Evolutionary conservation across 2,113 vertebrate genomes (phyloP), one percentile per base, ranked within the genome.

Genomic region (Hippocampus barbouri): DNA sequence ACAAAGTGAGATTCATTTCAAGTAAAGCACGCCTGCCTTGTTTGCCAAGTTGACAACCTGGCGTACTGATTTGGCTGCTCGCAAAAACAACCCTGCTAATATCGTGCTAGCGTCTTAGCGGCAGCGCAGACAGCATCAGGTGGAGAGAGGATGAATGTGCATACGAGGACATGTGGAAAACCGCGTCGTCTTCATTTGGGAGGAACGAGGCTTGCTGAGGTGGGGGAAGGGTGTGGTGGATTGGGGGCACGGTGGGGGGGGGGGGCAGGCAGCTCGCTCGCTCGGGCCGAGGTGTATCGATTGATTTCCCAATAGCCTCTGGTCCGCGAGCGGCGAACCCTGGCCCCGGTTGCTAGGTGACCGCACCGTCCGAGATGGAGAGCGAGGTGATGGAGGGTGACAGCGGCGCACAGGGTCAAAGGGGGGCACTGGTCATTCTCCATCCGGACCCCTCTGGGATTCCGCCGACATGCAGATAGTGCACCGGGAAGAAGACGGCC

Each of bases 261-360:
- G 30, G 49, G 23, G 61, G 6, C 56, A 59, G 69, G 53, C 81
- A 81, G 88, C 71, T 86, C 68, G 61, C 84, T 85, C 83, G 82
- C 85, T 89, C 89, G 86, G 89, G 84, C 88, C 83, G 87, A 89
- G 88, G 88, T 78, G 78, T 91, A 91, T 91, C 89, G 89, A 91
- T 91, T 90, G 85, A 86, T 89, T 93, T 89, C 90, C 86, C 91
- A 92, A 94, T 93, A 93, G 90, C 89, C 90, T 87, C 87, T 91
- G 91, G 91, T 92, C 91, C 89, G 89, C 78, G 91, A 93, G 90
- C 91, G 82, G 90, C 90, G 87, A 91, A 90, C 91, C 86, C 87
- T 92, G 91, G 88, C 90, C 89, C 87, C 60, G 66, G 93, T 94
- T 94, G 93, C 93, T 94, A 94, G 92, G 93, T 91, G 91, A 94